phyloP scores from a whole-genome alignment of 2,888 invertebrate species.

The Meghimatium bilineatum region DNA sequence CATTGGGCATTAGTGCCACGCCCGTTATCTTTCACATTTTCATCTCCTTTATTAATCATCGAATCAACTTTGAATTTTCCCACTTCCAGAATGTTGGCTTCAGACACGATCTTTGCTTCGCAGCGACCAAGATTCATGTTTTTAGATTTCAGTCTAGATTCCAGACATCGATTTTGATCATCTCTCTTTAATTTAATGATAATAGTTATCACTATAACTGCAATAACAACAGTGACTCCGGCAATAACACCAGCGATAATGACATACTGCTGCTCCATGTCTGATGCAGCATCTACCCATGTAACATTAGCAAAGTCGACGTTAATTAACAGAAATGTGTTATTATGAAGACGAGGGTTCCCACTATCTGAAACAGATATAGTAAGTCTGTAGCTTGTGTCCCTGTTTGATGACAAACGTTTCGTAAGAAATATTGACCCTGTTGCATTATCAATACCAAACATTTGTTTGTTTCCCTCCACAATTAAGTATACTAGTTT shows the following conservation, averaged over 20 bases:
- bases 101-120: neutral
- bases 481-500: conserved; percentile 46
- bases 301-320: conserved; percentile 55
- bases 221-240: conserved; percentile 51
- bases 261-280: conserved; percentile 46
- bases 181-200: conserved; percentile 47
- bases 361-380: conserved; percentile 58
- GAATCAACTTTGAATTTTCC: neutral
- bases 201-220: conserved; percentile 48
- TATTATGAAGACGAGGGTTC: conserved; percentile 54
- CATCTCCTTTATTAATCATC: conserved; percentile 2
- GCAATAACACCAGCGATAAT: conserved; percentile 52
- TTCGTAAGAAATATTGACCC: conserved; percentile 57
- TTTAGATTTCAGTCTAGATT: conserved; percentile 16
- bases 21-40: neutral
- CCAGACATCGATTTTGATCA: conserved; percentile 19
- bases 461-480: conserved; percentile 43
- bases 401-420: conserved; percentile 52
- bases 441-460: conserved; percentile 58
- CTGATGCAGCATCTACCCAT: neutral
- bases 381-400: conserved; percentile 54
- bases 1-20: conserved; percentile 10
- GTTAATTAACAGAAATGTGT: conserved; percentile 54
- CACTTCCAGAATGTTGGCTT: conserved; percentile 3
- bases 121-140: neutral